A percentile compares a stretch with the other conserved stretches of the same genome.
phyloP scores from a whole-genome alignment of 1,140 invertebrate species.

The Myzus persicae region DNA sequence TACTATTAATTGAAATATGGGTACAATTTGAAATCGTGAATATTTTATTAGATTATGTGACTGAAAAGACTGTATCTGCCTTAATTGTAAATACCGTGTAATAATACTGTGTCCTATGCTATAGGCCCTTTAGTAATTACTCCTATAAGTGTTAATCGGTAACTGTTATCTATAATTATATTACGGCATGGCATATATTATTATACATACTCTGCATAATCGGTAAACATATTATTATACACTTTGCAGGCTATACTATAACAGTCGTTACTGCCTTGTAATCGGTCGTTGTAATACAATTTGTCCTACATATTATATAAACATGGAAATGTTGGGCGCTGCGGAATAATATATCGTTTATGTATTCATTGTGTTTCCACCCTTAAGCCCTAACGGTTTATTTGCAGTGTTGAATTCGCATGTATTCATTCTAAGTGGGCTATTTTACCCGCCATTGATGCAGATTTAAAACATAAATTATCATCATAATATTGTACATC shows the following conservation, averaged over 20 bases:
- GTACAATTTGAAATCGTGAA: too few relatives aligned
- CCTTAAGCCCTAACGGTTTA: background rate
- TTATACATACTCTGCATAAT: background rate
- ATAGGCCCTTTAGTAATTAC: background rate
- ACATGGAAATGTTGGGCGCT: background rate
- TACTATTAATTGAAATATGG: too few relatives aligned
- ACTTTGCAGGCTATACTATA: background rate
- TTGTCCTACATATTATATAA: background rate
- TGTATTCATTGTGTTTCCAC: background rate
- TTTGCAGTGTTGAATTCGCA: background rate
- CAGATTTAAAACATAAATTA: constrained; percentile 19
- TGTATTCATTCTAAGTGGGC: background rate
- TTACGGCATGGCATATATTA: background rate
- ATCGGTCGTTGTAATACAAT: background rate
- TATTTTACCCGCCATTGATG: background rate
- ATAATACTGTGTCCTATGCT: background rate
- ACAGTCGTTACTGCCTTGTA: background rate
- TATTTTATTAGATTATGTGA: background rate
- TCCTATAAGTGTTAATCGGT: background rate
- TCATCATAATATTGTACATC: background rate
- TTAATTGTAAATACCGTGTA: too few relatives aligned
- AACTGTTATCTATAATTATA: background rate
- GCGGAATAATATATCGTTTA: background rate
- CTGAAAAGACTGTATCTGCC: background rate
- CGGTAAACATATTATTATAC: too few relatives aligned